phyloP scores from a whole-genome alignment of 2,113 vertebrate species.

The Aix galericulata region DNA sequence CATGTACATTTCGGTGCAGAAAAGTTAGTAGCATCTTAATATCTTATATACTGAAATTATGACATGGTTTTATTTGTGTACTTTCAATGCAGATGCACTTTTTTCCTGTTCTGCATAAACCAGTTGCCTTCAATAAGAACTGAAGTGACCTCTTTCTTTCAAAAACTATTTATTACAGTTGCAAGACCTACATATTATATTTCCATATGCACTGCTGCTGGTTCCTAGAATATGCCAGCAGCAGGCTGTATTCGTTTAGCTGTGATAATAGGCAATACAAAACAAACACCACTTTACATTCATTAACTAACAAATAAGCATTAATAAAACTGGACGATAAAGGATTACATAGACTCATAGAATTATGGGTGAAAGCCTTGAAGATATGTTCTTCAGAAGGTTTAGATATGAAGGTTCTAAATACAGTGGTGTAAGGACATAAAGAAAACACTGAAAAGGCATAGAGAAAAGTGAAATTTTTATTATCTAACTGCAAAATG shows the following conservation, averaged over 20 bases:
- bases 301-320: not conserved
- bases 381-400: not conserved
- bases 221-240: slow-evolving; percentile 48
- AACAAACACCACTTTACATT: not conserved
- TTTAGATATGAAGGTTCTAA: not conserved
- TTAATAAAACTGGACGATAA: not conserved
- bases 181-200: slow-evolving; percentile 65
- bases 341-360: not conserved
- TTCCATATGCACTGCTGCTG: slow-evolving; percentile 62
- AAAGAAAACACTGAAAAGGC: not conserved
- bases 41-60: slow-evolving; percentile 21
- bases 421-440: not conserved
- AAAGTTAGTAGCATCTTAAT: slow-evolving; percentile 2
- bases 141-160: slow-evolving; percentile 75
- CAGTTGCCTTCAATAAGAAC: slow-evolving; percentile 58
- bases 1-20: slow-evolving; percentile 25
- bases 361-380: not conserved
- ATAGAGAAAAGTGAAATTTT: not conserved
- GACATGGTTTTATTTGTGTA: slow-evolving; percentile 46
- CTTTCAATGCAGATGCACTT: slow-evolving; percentile 53
- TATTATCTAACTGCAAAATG: not conserved
- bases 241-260: slow-evolving; percentile 45
- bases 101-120: slow-evolving; percentile 23
- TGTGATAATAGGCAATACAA: slow-evolving; percentile 41
- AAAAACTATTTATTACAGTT: slow-evolving; percentile 75